Evolutionary conservation across 2,888 invertebrate species (phyloP).

Genomic region (Pyrgus malvae): DNA sequence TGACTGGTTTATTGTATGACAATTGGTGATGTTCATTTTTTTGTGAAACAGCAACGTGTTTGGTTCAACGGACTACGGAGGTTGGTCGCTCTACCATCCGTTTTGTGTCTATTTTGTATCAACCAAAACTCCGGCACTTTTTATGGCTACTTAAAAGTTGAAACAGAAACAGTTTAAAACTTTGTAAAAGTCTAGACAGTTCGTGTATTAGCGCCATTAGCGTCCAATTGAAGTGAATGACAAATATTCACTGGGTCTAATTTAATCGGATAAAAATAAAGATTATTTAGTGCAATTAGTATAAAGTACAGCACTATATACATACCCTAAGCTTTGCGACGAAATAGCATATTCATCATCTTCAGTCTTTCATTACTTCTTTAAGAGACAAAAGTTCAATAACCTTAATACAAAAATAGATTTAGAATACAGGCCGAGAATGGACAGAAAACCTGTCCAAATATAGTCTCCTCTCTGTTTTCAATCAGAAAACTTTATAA

Average conservation of each 20-base stretch:
- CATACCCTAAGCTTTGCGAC: too few relatives aligned
- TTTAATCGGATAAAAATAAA: too few relatives aligned
- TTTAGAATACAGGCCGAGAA: conserved; percentile 48
- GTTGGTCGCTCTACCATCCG: conserved; percentile 72
- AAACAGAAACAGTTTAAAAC: conserved; percentile 1
- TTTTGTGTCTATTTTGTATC: conserved; percentile 66
- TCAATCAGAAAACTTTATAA: conserved; percentile 6
- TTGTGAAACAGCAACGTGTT: conserved; percentile 80
- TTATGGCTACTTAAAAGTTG: not conserved
- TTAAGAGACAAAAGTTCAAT: conserved; percentile 58
- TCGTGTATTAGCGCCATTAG: conserved; percentile 1
- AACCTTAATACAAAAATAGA: conserved; percentile 73
- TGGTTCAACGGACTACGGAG: conserved; percentile 80
- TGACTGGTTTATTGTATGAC: conserved; percentile 47
- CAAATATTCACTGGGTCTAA: not conserved
- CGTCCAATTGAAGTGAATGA: not conserved
- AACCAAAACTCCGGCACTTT: conserved; percentile 60
- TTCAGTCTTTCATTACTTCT: conserved; percentile 3
- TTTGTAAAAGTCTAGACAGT: not conserved
- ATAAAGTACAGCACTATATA: too few relatives aligned
- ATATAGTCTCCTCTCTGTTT: conserved; percentile 44
- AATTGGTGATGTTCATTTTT: conserved; percentile 70
- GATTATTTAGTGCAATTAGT: too few relatives aligned
- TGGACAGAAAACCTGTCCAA: conserved; percentile 51
- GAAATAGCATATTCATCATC: conserved; percentile 2